phyloP scores from a whole-genome alignment of 2,113 vertebrate species.

The Centrocercus urophasianus region DNA sequence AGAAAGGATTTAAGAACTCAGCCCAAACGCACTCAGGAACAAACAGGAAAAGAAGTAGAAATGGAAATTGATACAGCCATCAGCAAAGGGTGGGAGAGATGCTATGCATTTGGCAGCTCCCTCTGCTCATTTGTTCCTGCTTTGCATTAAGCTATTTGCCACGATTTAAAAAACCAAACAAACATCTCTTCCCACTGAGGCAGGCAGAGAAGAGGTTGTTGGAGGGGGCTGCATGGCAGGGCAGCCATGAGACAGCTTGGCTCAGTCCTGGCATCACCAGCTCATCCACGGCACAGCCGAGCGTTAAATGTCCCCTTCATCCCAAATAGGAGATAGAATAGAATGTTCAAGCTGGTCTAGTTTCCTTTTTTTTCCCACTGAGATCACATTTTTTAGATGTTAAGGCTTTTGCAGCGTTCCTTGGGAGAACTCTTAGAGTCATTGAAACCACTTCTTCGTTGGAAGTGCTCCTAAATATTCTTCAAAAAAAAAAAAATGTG shows the following conservation, averaged over 20 bases:
- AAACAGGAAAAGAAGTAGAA: not conserved
- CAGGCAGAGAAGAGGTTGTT: not conserved
- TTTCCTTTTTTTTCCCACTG: not conserved
- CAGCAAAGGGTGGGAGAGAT: not conserved
- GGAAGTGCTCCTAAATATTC: not conserved
- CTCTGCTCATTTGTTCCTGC: not conserved
- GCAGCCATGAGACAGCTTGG: no score
- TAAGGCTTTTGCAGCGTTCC: not conserved
- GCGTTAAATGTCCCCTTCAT: not conserved
- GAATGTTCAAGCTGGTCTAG: not conserved
- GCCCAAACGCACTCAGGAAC: not conserved
- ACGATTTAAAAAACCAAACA: not conserved
- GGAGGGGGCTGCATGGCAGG: not conserved
- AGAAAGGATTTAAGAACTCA: not conserved
- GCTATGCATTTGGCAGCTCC: not conserved
- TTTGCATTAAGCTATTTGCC: constrained; percentile 22
- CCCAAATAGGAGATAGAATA: rapidly evolving
- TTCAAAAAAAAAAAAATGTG: not conserved
- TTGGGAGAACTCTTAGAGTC: not conserved
- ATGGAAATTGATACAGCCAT: rapidly evolving
- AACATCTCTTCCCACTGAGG: not conserved
- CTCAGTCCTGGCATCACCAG: not conserved
- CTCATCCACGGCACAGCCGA: not conserved
- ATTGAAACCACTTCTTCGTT: not conserved
- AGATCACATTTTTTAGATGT: not conserved